Percentiles rank a stretch among this genome's conserved stretches.
phyloP scores from a whole-genome alignment of 2,113 vertebrate genomes.

The Chaetura pelagica region DNA sequence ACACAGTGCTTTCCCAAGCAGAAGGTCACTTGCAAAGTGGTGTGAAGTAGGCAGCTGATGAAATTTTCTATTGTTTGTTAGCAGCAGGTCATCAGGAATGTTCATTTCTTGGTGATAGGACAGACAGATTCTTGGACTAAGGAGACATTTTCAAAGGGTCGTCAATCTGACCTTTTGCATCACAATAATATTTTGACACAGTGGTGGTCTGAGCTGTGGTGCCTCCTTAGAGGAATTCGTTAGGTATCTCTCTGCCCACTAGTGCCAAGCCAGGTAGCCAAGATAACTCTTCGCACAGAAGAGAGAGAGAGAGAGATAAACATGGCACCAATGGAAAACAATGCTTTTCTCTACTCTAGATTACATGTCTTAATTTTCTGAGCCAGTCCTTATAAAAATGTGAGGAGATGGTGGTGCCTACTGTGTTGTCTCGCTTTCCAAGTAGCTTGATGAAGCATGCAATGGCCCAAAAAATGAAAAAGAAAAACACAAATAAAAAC shows the following conservation, averaged over 20 bases:
- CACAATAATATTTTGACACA: not conserved
- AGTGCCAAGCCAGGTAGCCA: not conserved
- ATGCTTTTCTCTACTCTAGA: not conserved
- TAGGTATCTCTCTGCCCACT: not conserved
- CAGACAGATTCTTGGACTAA: slow-evolving; percentile 32
- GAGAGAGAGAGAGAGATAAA: not conserved
- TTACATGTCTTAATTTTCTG: not conserved
- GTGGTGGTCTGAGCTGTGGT: not conserved
- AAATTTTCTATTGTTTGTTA: not conserved
- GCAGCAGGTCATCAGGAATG: slow-evolving; percentile 54
- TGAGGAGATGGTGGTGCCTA: not conserved
- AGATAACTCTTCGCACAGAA: not conserved
- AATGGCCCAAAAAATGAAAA: not conserved
- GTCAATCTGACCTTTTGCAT: slow-evolving; percentile 24
- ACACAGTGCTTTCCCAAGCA: not conserved
- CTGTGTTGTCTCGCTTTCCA: not conserved
- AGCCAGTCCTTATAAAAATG: not conserved
- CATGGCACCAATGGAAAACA: not conserved
- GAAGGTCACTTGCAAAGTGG: not conserved
- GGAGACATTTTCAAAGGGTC: slow-evolving; percentile 15
- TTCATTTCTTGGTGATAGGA: slow-evolving; percentile 2
- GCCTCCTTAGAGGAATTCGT: not conserved
- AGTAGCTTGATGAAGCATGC: not conserved
- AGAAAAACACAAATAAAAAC: not conserved
- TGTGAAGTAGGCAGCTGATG: slow-evolving; percentile 2